These are phyloP conservation scores for Scleropages formosus DNA, from an alignment of 2,797 vertebrate species.

Conservation along the genomic window DNA sequence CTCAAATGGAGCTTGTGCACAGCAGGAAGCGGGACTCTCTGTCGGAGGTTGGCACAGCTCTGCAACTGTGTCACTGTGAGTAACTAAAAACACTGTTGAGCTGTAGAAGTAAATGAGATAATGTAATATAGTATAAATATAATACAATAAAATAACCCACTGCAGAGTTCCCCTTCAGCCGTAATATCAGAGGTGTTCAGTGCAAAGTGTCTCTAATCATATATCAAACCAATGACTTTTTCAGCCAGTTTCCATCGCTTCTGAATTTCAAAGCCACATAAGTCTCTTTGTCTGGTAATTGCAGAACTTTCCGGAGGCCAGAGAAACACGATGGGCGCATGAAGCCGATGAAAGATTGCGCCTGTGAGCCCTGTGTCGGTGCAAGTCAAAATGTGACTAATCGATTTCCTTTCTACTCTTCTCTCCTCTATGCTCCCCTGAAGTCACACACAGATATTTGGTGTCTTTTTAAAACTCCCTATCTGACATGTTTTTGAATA, in stretches of 20 bases:
- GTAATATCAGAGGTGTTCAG: neutral
- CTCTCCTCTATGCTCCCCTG: neutral
- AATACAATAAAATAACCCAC: neutral
- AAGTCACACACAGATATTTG: neutral
- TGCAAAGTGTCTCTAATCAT: neutral
- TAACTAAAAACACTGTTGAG: slow-evolving; percentile 49
- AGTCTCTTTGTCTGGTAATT: slow-evolving; percentile 4
- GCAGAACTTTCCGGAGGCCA: slow-evolving; percentile 8
- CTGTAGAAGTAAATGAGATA: slow-evolving; percentile 49
- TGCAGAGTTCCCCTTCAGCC: neutral
- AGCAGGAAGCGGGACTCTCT: neutral
- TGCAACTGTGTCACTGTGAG: slow-evolving; percentile 47
- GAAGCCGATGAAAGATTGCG: neutral
- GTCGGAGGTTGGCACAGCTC: slow-evolving; percentile 48
- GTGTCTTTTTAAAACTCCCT: neutral
- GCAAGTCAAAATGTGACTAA: slow-evolving; percentile 12
- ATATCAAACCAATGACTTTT: slow-evolving; percentile 10
- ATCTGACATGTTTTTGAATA: neutral
- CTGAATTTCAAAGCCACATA: neutral
- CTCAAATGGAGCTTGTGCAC: neutral
- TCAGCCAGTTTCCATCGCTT: neutral
- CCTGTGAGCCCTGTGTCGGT: slow-evolving; percentile 11
- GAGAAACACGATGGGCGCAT: neutral
- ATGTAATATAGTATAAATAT: no score
- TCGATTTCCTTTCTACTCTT: neutral